Conservation (phyloP, 2,797 vertebrate species). For the Chloroceryle inda region DNA sequence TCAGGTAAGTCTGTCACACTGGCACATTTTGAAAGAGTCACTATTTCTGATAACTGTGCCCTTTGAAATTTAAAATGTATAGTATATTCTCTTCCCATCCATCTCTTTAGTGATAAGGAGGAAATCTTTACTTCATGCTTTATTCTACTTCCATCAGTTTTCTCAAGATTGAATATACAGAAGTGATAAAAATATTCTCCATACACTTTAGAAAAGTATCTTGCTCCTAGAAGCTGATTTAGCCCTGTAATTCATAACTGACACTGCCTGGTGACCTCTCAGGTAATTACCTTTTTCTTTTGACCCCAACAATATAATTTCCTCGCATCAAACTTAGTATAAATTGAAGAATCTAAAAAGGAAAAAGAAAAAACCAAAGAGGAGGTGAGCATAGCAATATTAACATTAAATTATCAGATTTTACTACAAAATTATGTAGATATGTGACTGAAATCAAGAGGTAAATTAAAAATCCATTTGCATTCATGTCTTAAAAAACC, state of each 20-base stretch:
- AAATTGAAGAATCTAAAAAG: constrained; percentile 78
- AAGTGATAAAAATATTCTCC: neutral
- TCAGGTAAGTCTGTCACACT: too few relatives aligned
- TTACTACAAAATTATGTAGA: neutral
- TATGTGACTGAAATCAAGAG: neutral
- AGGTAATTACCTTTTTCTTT: constrained; percentile 77
- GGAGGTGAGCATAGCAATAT: constrained; percentile 13
- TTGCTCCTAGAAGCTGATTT: neutral
- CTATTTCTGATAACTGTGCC: neutral
- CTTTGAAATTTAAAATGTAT: neutral
- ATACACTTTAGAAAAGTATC: neutral
- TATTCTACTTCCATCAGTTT: neutral
- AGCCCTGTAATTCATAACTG: neutral
- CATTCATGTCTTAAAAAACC: neutral
- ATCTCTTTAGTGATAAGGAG: neutral
- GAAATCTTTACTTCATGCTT: neutral
- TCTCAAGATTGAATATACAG: neutral
- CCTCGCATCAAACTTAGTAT: constrained; percentile 74
- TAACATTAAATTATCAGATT: neutral
- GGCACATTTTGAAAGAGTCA: neutral
- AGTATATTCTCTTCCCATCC: neutral
- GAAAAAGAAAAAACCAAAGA: constrained; percentile 27
- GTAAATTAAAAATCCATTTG: neutral
- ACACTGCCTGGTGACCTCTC: neutral
- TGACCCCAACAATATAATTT: constrained; percentile 73